Conservation (phyloP, 2,888 invertebrate genomes). For the Athripsodes cinereus region DNA sequence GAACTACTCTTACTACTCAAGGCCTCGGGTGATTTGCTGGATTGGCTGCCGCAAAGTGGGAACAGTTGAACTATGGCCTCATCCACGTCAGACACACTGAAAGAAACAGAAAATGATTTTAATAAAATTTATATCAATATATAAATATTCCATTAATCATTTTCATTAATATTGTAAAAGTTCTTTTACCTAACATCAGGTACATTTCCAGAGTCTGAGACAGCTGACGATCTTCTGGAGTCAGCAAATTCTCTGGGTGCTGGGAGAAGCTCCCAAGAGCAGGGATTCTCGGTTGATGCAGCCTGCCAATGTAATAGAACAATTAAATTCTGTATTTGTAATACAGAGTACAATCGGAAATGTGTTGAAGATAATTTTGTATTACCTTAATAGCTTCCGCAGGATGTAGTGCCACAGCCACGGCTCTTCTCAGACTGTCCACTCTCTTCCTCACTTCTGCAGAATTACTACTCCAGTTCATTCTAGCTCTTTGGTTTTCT, state of each 20-base stretch:
- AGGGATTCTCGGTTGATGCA: conserved; percentile 29
- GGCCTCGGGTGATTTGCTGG: conserved; percentile 21
- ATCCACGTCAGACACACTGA: conserved; percentile 52
- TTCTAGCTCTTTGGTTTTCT: conserved; percentile 22
- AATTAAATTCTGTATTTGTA: not conserved
- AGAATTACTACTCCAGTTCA: conserved; percentile 12
- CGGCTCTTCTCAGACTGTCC: conserved; percentile 23
- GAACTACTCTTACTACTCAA: conserved; percentile 9
- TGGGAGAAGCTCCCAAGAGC: conserved; percentile 51
- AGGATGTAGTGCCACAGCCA: conserved; percentile 19
- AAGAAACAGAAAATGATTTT: conserved; percentile 10
- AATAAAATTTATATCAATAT: no score
- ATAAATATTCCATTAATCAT: no score
- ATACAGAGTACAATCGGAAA: no score
- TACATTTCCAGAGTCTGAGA: conserved; percentile 41
- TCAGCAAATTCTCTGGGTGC: conserved; percentile 81
- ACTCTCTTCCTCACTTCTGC: conserved; percentile 22
- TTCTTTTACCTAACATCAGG: conserved; percentile 23
- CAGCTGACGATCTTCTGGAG: conserved; percentile 62
- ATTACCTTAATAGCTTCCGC: conserved; percentile 18
- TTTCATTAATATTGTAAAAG: no score
- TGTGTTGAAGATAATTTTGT: no score
- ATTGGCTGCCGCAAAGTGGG: conserved; percentile 22
- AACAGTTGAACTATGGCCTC: conserved; percentile 41
- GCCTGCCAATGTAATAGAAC: not conserved